These are phyloP conservation scores for Graphium colonna DNA, from an alignment of 2,888 invertebrate genomes.

Conservation along the genomic window DNA sequence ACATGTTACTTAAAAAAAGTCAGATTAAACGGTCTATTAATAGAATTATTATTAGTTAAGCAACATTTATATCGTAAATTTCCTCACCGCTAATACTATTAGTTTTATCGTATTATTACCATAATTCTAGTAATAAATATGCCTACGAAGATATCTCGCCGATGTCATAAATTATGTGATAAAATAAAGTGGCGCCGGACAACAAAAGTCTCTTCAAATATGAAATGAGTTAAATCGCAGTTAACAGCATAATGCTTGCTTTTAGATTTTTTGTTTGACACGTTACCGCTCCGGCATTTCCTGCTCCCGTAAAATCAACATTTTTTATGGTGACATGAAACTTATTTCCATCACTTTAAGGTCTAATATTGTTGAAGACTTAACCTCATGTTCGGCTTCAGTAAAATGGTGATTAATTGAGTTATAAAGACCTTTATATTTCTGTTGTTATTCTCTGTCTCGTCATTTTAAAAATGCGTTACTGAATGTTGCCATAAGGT, in stretches of 20 bases:
- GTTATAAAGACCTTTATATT: slow-evolving; percentile 72
- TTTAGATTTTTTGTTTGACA: slow-evolving; percentile 72
- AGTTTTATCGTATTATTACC: slow-evolving; percentile 11
- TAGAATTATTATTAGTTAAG: neutral
- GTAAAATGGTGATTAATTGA: slow-evolving; percentile 74
- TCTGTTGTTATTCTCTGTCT: slow-evolving; percentile 62
- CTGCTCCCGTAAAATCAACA: slow-evolving; percentile 54
- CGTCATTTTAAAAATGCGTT: slow-evolving; percentile 59
- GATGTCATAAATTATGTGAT: slow-evolving; percentile 48
- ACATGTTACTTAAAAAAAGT: too few relatives aligned
- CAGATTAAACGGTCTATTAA: too few relatives aligned
- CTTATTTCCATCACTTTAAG: slow-evolving; percentile 36
- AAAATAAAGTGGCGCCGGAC: slow-evolving; percentile 66
- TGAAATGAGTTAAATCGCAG: slow-evolving; percentile 76
- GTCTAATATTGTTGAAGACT: slow-evolving; percentile 17
- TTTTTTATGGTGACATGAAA: slow-evolving; percentile 25
- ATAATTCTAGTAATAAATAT: slow-evolving; percentile 12
- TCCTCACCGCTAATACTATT: neutral
- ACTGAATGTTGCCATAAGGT: slow-evolving; percentile 49
- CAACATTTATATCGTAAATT: neutral
- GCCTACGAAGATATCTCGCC: slow-evolving; percentile 23
- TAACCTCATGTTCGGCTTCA: slow-evolving; percentile 31
- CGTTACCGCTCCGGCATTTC: slow-evolving; percentile 71
- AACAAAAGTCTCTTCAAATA: slow-evolving; percentile 68
- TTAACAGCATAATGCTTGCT: slow-evolving; percentile 72